Conservation (phyloP, 2,888 invertebrate genomes). For the Strigamia crassipes region DNA sequence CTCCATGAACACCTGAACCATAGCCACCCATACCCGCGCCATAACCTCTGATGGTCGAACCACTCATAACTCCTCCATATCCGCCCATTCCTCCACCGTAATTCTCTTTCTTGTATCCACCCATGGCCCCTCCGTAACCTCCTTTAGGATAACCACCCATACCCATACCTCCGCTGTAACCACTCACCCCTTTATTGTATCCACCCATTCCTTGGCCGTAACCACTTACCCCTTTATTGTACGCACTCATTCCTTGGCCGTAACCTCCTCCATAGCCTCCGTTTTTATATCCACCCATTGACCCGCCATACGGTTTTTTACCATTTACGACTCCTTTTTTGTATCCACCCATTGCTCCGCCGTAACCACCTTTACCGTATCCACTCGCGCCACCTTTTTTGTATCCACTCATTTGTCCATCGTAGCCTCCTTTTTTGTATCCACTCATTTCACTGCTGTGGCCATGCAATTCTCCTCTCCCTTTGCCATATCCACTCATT, state of each 20-base stretch:
- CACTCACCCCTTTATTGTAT: not conserved
- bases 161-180: not conserved
- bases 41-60: not conserved
- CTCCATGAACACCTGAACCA: not conserved
- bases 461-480: not conserved
- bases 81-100: not conserved
- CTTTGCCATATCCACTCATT: not conserved
- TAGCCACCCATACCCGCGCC: not conserved
- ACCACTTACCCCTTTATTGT: not conserved
- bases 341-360: not conserved
- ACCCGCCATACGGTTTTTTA: not conserved
- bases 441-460: not conserved
- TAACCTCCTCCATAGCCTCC: not conserved
- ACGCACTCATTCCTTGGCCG: not conserved
- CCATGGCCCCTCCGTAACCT: no score
- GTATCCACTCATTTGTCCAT: conserved; percentile 4
- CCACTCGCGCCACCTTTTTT: not conserved
- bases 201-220: no score
- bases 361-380: not conserved
- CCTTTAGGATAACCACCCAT: not conserved
- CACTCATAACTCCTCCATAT: not conserved
- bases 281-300: not conserved
- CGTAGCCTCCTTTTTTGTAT: not conserved
- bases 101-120: no score
- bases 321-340: not conserved